Percentiles rank a stretch among this genome's conserved stretches.
Conservation (phyloP, 2,113 vertebrate genomes). For the Saguinus midas region DNA sequence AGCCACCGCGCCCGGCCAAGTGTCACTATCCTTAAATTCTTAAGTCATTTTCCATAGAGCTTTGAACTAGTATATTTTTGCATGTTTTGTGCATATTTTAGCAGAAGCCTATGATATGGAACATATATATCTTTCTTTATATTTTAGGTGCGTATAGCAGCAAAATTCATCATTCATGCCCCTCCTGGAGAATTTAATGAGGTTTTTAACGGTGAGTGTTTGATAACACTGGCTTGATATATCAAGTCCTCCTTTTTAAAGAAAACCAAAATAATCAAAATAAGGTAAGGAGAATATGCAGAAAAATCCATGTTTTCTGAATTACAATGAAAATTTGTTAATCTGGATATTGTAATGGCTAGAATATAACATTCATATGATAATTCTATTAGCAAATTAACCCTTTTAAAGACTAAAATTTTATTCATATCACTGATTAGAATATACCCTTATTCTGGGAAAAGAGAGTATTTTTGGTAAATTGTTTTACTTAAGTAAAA, state of each 20-base stretch:
- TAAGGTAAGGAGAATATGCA: background rate
- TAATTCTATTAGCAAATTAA: background rate
- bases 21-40: too few relatives aligned
- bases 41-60: conserved; percentile 32
- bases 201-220: conserved; percentile 95
- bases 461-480: background rate
- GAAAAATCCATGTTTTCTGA: background rate
- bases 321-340: conserved; percentile 13
- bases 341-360: background rate
- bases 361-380: conserved; percentile 20
- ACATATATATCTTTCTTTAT: conserved; percentile 70
- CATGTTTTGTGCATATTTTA: background rate
- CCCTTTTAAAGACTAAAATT: background rate
- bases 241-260: background rate
- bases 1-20: too few relatives aligned
- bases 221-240: conserved; percentile 9
- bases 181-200: conserved; percentile 98
- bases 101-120: background rate
- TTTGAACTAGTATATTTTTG: conserved; percentile 15
- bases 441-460: background rate
- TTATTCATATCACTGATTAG: background rate
- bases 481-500: background rate
- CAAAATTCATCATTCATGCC: conserved; percentile 96
- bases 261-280: background rate
- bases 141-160: conserved; percentile 94